Base-by-base conservation (phyloP, 2,888 invertebrate genomes). In the Tenodera sinensis region DNA sequence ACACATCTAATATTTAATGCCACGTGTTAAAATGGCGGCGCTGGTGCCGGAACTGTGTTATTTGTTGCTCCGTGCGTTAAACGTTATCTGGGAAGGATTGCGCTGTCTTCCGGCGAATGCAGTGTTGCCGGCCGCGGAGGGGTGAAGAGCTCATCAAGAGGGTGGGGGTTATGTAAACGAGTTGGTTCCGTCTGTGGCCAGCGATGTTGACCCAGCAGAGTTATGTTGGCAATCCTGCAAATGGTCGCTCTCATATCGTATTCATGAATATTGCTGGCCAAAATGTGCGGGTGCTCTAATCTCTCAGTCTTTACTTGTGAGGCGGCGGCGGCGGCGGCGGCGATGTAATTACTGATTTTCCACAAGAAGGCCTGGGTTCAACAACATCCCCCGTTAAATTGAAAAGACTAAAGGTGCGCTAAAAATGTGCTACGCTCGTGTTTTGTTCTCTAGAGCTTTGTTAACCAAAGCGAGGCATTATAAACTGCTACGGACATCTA, bases 151-250 rank as follows among this genome's bases (percentile, higher is more conserved):
- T 71, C 54, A 71, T 71, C 54, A 71, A 71, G 54, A 71, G 81
- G 27, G 87, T 8, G 81, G 87, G 87, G 87, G 87, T 81, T 87
- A 87, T 87, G 87, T 87, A 87, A 87, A 87, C 87, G 87, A 87
- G 87, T 54, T 82, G 85, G 34, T 54, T 42, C 28, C 47, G 30
- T 71, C n/a, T 87, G 87, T 87, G 71, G 87, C 71, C 87, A 71
- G 81, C 15, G 54, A 71, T 71, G 54, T 71, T 71, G 54, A 71
- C 54, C 54, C 54, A 71, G 54, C 20, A 71, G 54, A 71, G 54
- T 71, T 71, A 71, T 71, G 54, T 71, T 71, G 54, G 54, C 54
- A 71, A 71, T 71, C 54, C 54, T 71, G 54, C 54, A 71, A 71
- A 71, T 71, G 54, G 54, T 71, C 54, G 54, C 54, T 71, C 54